Evolutionary conservation across 2,888 invertebrate species (phyloP), one percentile per base, ranked within the genome.

Genomic region (Pseudococcus jackbeardsleyi): DNA sequence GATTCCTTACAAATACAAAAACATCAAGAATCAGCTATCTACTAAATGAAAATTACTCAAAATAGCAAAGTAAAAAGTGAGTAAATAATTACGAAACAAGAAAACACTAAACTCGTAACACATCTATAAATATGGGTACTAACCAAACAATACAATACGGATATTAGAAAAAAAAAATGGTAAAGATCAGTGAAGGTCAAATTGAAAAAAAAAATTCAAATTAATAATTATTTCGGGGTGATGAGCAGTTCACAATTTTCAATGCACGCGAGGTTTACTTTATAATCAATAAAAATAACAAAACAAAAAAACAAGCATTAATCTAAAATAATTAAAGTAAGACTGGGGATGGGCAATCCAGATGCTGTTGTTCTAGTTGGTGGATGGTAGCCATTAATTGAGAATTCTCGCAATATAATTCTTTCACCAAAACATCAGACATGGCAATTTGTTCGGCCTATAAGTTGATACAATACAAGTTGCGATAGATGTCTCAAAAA

Each of bases 381-480:
- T 94, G 93, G 26, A 94, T 92, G 88, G 93, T 94, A 26, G 94
- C 94, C 89, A 94, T 93, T 89, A 97, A 93, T 91, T 95, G 95
- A 88, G 96, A 95, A 92, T 97, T 97, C 92, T 97, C 96, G 86
- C 96, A 94, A 92, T 95, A 97, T 89, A 97, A 93, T 91, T 96
- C 96, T 92, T 96, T 96, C 33, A 96, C 95, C 82, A 96, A 93
- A 90, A 95, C 91, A 91, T 96, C 96, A 19, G 95, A 94, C 90
- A 94, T 94, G 64, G 95, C 93, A 89, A 96, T 92, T 90, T 95
- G 94, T 90, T 95, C 95, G 88, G 93, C 92, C 92, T 95, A 93
- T 33, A 90, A 90, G 89, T 89, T 88, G 88, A 89, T 89, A 46
- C 0, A 33, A 89, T 89, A 46, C 0, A 33, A 19, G 26, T 15